These are phyloP conservation scores for Australoheros scitulus DNA, from an alignment of 2,113 vertebrate species.

Conservation along the genomic window DNA sequence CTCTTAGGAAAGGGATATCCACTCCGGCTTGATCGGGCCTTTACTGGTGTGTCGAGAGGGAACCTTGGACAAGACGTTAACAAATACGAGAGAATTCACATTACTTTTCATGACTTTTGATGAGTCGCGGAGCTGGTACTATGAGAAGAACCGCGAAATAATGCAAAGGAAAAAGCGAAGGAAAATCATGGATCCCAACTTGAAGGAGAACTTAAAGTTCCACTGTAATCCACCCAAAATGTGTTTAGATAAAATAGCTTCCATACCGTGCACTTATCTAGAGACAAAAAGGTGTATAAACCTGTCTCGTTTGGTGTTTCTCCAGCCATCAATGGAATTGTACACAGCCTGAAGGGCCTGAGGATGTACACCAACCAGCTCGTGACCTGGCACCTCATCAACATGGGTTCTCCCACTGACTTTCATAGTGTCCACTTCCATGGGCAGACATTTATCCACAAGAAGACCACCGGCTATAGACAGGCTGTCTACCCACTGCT, in stretches of 20 bases:
- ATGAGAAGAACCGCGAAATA: slow-evolving; percentile 73
- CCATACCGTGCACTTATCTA: not conserved
- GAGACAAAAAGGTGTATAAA: not conserved
- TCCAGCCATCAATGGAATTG: slow-evolving; percentile 93
- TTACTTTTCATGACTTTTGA: slow-evolving; percentile 95
- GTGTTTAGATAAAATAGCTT: not conserved
- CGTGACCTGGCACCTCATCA: slow-evolving; percentile 89
- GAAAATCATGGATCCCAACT: slow-evolving; percentile 43
- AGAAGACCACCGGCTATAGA: slow-evolving; percentile 80
- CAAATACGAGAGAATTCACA: slow-evolving; percentile 82
- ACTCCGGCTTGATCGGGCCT: slow-evolving; percentile 93
- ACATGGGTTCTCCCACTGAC: slow-evolving; percentile 89
- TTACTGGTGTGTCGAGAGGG: slow-evolving; percentile 89
- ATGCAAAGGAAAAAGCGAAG: slow-evolving; percentile 65
- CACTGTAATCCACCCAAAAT: slow-evolving; percentile 68
- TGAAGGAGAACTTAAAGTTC: slow-evolving; percentile 81
- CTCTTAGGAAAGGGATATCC: slow-evolving; percentile 89
- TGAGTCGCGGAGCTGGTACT: slow-evolving; percentile 96
- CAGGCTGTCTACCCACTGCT: slow-evolving; percentile 87
- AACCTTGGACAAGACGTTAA: slow-evolving; percentile 68
- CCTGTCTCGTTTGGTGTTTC: not conserved
- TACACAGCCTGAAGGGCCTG: slow-evolving; percentile 88
- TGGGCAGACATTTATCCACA: slow-evolving; percentile 90
- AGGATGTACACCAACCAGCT: slow-evolving; percentile 88
- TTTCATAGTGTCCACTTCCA: slow-evolving; percentile 92